phyloP scores from a whole-genome alignment of 2,113 vertebrate species.

The Casuarius casuarius region DNA sequence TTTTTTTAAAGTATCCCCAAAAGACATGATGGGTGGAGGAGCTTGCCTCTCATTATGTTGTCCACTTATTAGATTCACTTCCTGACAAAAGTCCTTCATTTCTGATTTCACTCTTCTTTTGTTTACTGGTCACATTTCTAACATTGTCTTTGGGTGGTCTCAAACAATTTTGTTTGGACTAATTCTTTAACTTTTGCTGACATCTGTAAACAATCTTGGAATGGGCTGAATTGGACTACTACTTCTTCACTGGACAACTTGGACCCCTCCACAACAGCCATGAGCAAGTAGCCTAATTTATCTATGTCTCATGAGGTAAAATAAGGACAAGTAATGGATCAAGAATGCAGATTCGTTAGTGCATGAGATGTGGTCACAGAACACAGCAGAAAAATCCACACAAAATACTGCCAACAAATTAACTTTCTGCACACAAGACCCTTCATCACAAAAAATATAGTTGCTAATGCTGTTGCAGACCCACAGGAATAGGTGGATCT shows the following conservation, averaged over 20 bases:
- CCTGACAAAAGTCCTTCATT: neutral
- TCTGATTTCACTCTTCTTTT: neutral
- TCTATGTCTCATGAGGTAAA: conserved; percentile 10
- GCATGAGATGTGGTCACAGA: neutral
- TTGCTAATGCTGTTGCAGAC: neutral
- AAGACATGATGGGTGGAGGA: neutral
- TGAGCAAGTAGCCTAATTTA: conserved; percentile 12
- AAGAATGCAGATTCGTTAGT: neutral
- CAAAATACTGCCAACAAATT: neutral
- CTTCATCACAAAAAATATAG: neutral
- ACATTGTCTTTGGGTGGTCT: conserved; percentile 45
- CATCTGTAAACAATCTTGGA: conserved; percentile 50
- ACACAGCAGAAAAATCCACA: neutral
- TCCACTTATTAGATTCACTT: neutral
- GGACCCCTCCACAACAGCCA: neutral
- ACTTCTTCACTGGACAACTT: conserved; percentile 1
- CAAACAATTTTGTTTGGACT: conserved; percentile 34
- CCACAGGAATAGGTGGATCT: neutral
- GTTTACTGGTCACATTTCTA: conserved; percentile 27
- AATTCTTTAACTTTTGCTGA: conserved; percentile 22
- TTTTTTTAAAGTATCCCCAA: neutral
- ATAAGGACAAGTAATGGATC: neutral
- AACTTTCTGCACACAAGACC: neutral
- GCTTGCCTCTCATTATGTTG: neutral
- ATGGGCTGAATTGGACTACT: neutral